Evolutionary conservation across 1,140 invertebrate genomes (phyloP), one percentile per base, ranked within the genome.

Genomic region (Panulirus ornatus): DNA sequence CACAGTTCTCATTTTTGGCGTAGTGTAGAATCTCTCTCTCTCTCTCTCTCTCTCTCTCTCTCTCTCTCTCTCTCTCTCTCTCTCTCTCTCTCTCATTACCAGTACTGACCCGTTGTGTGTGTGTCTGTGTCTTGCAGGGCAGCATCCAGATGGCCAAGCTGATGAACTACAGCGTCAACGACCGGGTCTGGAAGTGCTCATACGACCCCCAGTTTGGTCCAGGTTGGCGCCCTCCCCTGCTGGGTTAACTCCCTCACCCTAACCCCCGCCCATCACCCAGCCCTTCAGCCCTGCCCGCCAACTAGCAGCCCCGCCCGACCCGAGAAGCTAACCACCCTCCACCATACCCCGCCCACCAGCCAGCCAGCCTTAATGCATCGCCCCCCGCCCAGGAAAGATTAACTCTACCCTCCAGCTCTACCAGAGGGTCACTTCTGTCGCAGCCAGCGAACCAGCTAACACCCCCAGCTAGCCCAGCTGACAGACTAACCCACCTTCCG

Each of bases 141-240:
- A 91, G 90, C 38, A 86, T 91, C 79, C 90, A 91, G 90, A 86
- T 91, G 75, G 84, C 84, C 8, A 91, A 91, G 47, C 66, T 91
- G 34, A 40, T 87, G 54, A 91, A 91, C 84, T 91, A 81, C 76
- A 73, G 83, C 44, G 76, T 70, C 1, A 83, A 87, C 54, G 84
- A 87, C 51, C 75, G 90, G 16, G 47, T 91, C 1, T 91, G 90
- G 90, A 86, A 75, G 63, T 91, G 90, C 70, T 75, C 63, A 22
- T 91, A 82, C 9, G 90, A 91, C 76, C 44, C 40, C 36, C 90
- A 91, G 78, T 91, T 91, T 30, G 84, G 90, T 5, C 84, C 90
- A 34, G 42, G 75, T 2, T 91, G 90, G 90, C 83, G 84, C 27
- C 90, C 90, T 34, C 90, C 90, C 75, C 90, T 91, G 22, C 73